These are phyloP conservation scores for Sigmodon hispidus DNA, from an alignment of 2,113 vertebrate genomes.

Conservation along the genomic window DNA sequence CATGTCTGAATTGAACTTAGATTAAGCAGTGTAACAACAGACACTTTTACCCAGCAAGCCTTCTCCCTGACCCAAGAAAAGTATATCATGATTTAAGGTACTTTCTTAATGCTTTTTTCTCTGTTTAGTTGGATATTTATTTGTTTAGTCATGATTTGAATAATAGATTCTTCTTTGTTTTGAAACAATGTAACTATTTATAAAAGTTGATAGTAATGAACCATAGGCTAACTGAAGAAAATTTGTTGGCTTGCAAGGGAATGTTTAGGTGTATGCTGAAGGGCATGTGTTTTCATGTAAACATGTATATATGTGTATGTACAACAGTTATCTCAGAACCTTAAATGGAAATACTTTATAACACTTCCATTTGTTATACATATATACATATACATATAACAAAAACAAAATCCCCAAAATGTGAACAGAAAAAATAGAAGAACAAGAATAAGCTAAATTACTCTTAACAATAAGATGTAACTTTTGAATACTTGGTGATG, in stretches of 20 bases:
- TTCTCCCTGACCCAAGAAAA: background rate
- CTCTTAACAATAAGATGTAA: background rate
- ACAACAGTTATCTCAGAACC: background rate
- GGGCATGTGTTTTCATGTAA: background rate
- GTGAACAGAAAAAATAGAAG: background rate
- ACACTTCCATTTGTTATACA: too few species aligned
- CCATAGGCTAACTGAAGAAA: background rate
- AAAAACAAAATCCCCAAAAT: background rate
- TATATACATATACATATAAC: background rate
- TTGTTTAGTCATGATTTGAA: background rate
- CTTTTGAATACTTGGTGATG: background rate
- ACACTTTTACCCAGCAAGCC: background rate
- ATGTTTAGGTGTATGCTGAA: background rate
- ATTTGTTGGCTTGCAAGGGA: background rate
- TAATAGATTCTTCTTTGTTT: background rate
- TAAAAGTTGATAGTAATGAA: background rate
- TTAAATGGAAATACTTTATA: background rate
- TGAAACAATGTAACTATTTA: background rate
- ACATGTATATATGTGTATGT: background rate
- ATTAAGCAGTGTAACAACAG: background rate
- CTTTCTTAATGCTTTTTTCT: background rate
- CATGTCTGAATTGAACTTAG: background rate
- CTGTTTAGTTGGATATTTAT: background rate
- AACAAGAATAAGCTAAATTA: constrained; percentile 9
- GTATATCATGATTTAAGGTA: background rate